Evolutionary conservation across 2,797 vertebrate genomes (phyloP).

Genomic region (Champsocephalus gunnari): DNA sequence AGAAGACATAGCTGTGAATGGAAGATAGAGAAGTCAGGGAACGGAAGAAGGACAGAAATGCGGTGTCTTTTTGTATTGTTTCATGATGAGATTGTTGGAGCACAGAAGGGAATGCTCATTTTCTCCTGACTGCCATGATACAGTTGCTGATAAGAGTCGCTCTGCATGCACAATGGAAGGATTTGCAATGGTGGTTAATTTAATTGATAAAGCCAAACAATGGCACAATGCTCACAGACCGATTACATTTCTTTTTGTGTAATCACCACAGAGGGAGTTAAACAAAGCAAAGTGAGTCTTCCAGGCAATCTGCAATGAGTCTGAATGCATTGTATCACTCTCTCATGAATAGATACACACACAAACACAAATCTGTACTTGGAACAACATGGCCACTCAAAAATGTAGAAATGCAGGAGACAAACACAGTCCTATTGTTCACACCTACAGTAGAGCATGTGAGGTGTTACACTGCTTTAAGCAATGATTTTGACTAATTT

Average conservation of each 20-base stretch:
- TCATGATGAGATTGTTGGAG: conserved; percentile 80
- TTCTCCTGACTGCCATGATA: conserved; percentile 80
- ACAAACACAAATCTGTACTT: conserved; percentile 41
- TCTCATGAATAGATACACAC: conserved; percentile 45
- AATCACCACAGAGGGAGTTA: conserved; percentile 75
- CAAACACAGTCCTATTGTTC: conserved; percentile 2
- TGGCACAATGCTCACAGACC: conserved; percentile 70
- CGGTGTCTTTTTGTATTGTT: conserved; percentile 78
- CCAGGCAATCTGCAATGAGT: conserved; percentile 65
- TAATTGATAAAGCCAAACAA: conserved; percentile 85
- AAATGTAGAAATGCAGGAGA: conserved; percentile 14
- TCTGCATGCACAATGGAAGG: conserved; percentile 79
- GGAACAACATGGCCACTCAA: conserved; percentile 44
- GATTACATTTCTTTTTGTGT: conserved; percentile 80
- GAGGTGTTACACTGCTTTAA: neutral
- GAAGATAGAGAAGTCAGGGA: conserved; percentile 64
- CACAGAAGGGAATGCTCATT: conserved; percentile 74
- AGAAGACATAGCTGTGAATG: conserved; percentile 71
- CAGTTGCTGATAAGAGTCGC: conserved; percentile 81
- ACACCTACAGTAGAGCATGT: conserved; percentile 1
- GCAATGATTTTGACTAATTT: neutral
- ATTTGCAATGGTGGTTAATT: conserved; percentile 88
- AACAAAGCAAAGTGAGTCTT: conserved; percentile 76
- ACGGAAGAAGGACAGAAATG: conserved; percentile 54
- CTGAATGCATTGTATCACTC: conserved; percentile 43